A percentile compares a stretch with the other conserved stretches of the same genome.
Conservation (phyloP, 2,113 vertebrate genomes). For the Seriola quinqueradiata region DNA sequence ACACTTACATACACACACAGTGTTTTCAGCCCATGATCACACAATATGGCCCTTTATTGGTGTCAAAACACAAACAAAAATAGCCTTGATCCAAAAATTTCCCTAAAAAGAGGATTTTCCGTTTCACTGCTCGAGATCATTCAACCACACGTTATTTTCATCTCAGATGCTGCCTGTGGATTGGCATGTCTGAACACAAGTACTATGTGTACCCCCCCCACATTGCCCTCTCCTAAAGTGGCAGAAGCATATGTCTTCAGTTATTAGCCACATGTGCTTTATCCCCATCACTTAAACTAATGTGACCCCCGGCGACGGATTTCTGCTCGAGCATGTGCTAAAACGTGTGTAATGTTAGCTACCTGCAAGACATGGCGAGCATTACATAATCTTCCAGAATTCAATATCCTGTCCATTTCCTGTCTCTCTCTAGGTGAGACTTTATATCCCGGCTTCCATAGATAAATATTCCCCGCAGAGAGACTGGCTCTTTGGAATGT, state of each 20-base stretch:
- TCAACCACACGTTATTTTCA: background rate
- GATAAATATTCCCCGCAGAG: slow-evolving; percentile 69
- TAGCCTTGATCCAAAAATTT: background rate
- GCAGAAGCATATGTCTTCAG: slow-evolving; percentile 16
- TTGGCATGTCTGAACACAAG: background rate
- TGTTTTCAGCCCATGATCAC: slow-evolving; percentile 25
- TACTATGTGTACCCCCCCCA: background rate
- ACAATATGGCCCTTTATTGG: slow-evolving; percentile 26
- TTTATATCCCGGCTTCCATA: slow-evolving; percentile 68
- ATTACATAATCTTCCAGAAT: slow-evolving; percentile 67
- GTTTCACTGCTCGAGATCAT: background rate
- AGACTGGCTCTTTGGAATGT: slow-evolving; percentile 55
- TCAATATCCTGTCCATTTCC: slow-evolving; percentile 78
- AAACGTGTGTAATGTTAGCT: slow-evolving; percentile 38
- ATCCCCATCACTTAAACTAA: slow-evolving; percentile 39
- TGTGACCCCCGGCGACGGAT: slow-evolving; percentile 17
- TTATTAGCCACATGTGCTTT: slow-evolving; percentile 28
- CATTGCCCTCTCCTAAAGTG: background rate
- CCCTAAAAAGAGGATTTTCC: slow-evolving; percentile 3
- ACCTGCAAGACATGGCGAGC: slow-evolving; percentile 39
- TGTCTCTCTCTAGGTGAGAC: slow-evolving; percentile 67
- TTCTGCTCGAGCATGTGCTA: slow-evolving; percentile 2
- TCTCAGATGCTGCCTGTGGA: slow-evolving; percentile 7
- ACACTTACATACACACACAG: slow-evolving; percentile 6
- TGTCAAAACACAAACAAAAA: slow-evolving; percentile 12